Conservation (phyloP, 35 echinoderm and acorn worm species). For the Hemicentrotus pulcherrimus region DNA sequence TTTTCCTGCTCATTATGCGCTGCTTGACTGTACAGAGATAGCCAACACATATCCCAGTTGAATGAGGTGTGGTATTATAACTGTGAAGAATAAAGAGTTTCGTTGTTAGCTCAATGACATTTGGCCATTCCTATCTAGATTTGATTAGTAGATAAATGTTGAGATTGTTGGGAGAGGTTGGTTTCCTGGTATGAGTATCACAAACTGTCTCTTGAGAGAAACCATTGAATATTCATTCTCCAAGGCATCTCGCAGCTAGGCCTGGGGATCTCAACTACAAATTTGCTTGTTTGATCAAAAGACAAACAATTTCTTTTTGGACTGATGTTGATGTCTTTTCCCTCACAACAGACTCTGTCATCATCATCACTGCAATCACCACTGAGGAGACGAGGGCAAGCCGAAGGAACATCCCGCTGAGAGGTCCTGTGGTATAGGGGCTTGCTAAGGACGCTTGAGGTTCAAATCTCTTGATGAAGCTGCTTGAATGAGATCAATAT, state of each 20-base stretch:
- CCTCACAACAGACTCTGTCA: background rate
- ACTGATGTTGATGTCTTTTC: background rate
- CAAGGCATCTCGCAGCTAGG: background rate
- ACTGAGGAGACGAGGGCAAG: background rate
- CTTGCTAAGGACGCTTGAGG: background rate
- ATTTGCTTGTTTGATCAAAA: conserved; percentile 3
- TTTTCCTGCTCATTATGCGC: conserved; percentile 32
- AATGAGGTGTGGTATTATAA: background rate
- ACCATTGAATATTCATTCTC: background rate
- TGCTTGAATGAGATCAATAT: background rate
- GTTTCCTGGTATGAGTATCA: background rate
- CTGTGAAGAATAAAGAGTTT: background rate
- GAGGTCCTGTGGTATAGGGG: background rate
- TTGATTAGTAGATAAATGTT: background rate
- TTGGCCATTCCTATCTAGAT: background rate
- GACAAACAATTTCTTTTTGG: background rate
- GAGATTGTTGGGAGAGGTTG: background rate
- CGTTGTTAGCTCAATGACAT: conserved; percentile 11
- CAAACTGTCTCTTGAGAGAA: background rate
- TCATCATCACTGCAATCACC: background rate
- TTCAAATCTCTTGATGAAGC: background rate
- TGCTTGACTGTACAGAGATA: background rate
- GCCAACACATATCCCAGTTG: background rate
- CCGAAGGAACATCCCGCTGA: background rate
- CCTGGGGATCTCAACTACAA: background rate